These are phyloP conservation scores for Lysiphlebus fabarum DNA, from an alignment of 1,140 invertebrate species.

Conservation along the genomic window DNA sequence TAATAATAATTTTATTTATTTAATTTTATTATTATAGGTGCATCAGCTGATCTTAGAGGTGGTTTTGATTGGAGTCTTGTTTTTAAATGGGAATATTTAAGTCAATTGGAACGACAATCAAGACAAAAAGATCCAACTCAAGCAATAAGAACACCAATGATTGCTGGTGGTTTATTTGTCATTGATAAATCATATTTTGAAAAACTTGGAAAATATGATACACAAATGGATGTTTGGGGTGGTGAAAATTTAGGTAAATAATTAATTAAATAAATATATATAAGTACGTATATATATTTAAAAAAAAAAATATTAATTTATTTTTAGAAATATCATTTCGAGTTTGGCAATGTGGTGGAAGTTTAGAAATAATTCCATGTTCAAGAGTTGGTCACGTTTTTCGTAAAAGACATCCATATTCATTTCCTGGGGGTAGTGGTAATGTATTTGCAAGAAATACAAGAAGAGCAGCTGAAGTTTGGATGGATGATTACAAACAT, in stretches of 20 bases:
- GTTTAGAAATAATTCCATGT: slow-evolving; percentile 90
- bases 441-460: slow-evolving; percentile 88
- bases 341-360: slow-evolving; percentile 96
- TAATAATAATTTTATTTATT: slow-evolving; percentile 8
- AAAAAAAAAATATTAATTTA: not conserved
- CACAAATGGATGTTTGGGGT: slow-evolving; percentile 96
- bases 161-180: slow-evolving; percentile 91
- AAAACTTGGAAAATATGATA: slow-evolving; percentile 93
- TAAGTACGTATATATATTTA: not conserved
- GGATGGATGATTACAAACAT: slow-evolving; percentile 94
- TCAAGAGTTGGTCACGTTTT: slow-evolving; percentile 89
- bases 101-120: slow-evolving; percentile 73
- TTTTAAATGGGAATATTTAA: slow-evolving; percentile 93
- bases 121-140: slow-evolving; percentile 78
- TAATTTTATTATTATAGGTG: slow-evolving; percentile 51
- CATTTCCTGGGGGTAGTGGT: slow-evolving; percentile 89
- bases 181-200: slow-evolving; percentile 91
- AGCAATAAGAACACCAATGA: slow-evolving; percentile 86
- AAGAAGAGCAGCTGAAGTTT: slow-evolving; percentile 85
- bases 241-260: slow-evolving; percentile 74
- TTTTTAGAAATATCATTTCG: slow-evolving; percentile 67
- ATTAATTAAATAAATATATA: not conserved
- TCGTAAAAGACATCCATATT: slow-evolving; percentile 92
- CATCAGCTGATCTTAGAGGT: slow-evolving; percentile 83
- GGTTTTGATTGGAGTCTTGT: slow-evolving; percentile 99